These are phyloP conservation scores for Xiphias gladius DNA, from an alignment of 2,113 vertebrate species.

Conservation along the genomic window DNA sequence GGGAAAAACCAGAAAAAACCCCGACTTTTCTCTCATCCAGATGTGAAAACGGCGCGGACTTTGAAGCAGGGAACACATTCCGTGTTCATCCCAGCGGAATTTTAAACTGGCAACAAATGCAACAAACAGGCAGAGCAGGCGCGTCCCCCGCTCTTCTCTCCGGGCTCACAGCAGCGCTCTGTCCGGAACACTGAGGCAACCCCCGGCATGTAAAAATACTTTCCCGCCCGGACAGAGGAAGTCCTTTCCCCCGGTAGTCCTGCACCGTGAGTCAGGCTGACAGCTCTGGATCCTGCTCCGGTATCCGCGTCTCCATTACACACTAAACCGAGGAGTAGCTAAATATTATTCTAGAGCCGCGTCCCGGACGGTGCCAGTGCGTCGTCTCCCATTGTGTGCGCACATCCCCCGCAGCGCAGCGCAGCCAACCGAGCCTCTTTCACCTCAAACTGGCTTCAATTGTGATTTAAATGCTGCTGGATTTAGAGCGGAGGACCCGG, in stretches of 20 bases:
- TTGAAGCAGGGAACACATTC: conserved; percentile 59
- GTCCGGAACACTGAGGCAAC: not conserved
- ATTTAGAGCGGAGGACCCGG: not conserved
- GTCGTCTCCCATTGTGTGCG: conserved; percentile 72
- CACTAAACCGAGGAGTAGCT: not conserved
- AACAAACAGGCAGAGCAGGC: conserved; percentile 13
- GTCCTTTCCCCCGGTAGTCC: not conserved
- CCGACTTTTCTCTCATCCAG: conserved; percentile 41
- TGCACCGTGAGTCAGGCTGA: not conserved
- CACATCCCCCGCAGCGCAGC: conserved; percentile 58
- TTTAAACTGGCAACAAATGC: conserved; percentile 22
- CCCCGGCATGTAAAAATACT: not conserved
- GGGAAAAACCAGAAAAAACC: not conserved
- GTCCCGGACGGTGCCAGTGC: conserved; percentile 53
- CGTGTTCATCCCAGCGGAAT: conserved; percentile 52
- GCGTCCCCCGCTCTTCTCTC: not conserved
- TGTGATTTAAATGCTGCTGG: conserved; percentile 26
- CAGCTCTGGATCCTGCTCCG: conserved; percentile 4
- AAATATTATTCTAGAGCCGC: conserved; percentile 38
- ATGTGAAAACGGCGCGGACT: conserved; percentile 55
- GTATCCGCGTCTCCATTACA: conserved; percentile 22
- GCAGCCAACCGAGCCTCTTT: conserved; percentile 5
- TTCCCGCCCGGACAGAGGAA: not conserved
- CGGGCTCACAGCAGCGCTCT: not conserved
- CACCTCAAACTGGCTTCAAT: conserved; percentile 14